Evolutionary conservation across 2,797 vertebrate genomes (phyloP).

Genomic region (Podarcis siculus): DNA sequence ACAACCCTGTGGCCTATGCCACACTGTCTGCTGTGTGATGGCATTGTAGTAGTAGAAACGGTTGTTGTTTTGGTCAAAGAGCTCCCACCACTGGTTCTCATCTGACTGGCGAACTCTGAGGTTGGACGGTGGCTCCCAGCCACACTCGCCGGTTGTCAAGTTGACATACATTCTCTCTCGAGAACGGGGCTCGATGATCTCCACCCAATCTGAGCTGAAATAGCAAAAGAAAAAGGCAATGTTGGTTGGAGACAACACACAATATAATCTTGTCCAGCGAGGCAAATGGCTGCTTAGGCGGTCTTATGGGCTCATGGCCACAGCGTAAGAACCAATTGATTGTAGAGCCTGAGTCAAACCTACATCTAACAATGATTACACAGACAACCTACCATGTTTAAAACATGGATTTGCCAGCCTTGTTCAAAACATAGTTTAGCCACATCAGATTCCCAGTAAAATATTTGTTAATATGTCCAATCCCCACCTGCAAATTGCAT

Average conservation of each 20-base stretch:
- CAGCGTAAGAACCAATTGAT: neutral
- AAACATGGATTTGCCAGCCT: neutral
- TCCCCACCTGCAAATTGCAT: neutral
- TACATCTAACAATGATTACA: neutral
- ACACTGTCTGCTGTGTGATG: slow-evolving; percentile 84
- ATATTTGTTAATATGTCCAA: neutral
- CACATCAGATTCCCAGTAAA: neutral
- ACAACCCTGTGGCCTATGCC: slow-evolving; percentile 89
- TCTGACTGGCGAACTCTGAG: slow-evolving; percentile 86
- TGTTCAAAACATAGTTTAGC: neutral
- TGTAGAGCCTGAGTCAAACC: neutral
- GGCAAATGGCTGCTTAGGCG: neutral
- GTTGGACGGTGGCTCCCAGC: slow-evolving; percentile 87
- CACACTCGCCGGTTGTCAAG: slow-evolving; percentile 87
- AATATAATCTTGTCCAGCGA: neutral
- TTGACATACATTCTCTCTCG: slow-evolving; percentile 92
- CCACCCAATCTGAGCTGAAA: slow-evolving; percentile 91
- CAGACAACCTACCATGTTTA: neutral
- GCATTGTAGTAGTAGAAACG: slow-evolving; percentile 96
- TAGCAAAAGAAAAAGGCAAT: neutral
- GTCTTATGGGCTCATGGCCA: neutral
- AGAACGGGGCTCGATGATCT: slow-evolving; percentile 91
- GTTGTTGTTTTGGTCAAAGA: slow-evolving; percentile 88
- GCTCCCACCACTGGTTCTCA: slow-evolving; percentile 94
- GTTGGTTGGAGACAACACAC: neutral